phyloP scores from a whole-genome alignment of 2,113 vertebrate species.

The Hirundichthys speculiger region DNA sequence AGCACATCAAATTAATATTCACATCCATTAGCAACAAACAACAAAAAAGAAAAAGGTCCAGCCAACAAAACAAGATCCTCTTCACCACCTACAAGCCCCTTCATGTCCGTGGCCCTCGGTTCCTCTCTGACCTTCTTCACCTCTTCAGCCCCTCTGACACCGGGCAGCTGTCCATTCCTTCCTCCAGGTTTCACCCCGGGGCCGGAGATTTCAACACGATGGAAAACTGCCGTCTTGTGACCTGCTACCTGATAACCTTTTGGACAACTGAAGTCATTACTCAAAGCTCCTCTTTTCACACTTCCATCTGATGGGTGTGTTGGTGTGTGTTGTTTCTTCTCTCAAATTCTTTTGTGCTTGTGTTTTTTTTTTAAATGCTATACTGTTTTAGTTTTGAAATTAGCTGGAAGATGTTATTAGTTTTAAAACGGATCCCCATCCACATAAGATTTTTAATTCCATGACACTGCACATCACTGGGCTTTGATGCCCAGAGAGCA shows the following conservation, averaged over 20 bases:
- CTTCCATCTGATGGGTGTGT: no score
- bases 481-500: no score
- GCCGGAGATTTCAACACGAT: neutral
- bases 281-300: neutral
- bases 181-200: neutral
- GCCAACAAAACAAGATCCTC: neutral
- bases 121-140: slow-evolving; percentile 7
- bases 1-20: no score
- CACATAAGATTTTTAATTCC: no score
- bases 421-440: no score
- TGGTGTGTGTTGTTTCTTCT: no score
- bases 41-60: neutral
- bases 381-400: no score
- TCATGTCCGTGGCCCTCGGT: neutral
- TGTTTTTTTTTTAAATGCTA: no score
- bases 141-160: neutral
- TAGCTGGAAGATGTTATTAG: no score
- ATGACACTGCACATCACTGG: no score
- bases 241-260: neutral
- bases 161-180: neutral
- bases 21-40: no score
- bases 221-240: no score
- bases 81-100: neutral
- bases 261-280: neutral
- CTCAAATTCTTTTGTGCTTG: neutral